Percentiles rank a stretch among this genome's conserved stretches.
These are phyloP conservation scores for Montipora sp. DNA, from an alignment of 64 coral and sea anemone genomes.

Conservation along the genomic window DNA sequence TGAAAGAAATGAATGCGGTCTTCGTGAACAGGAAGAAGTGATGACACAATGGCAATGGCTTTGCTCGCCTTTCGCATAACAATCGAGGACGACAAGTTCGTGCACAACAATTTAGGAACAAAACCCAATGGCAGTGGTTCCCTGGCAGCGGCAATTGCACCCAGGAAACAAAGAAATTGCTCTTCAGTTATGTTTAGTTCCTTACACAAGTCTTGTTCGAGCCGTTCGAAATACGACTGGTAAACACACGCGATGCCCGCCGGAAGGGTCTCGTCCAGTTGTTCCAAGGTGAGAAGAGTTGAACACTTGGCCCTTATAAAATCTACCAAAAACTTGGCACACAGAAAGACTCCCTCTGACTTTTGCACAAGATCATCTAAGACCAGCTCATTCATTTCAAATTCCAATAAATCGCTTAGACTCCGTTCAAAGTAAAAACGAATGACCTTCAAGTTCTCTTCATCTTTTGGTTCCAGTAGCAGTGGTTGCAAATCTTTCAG, in stretches of 20 bases:
- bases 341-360: not conserved
- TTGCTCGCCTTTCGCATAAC: too few relatives aligned
- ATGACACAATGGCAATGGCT: too few relatives aligned
- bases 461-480: slow-evolving; percentile 4
- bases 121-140: too few relatives aligned
- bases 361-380: not conserved
- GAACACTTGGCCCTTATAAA: not conserved
- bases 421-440: not conserved
- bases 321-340: not conserved
- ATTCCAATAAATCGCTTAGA: not conserved
- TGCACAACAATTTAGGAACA: too few relatives aligned
- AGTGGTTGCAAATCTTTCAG: not conserved
- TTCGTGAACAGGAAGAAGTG: too few relatives aligned
- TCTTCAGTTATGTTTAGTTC: too few relatives aligned
- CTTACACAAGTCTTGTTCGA: not conserved
- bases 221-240: not conserved
- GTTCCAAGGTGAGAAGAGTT: not conserved
- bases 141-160: too few relatives aligned
- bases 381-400: not conserved
- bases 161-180: too few relatives aligned
- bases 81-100: too few relatives aligned
- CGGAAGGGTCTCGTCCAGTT: not conserved
- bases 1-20: too few relatives aligned
- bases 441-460: slow-evolving; percentile 22
- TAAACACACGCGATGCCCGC: not conserved